A percentile compares a stretch with the other conserved stretches of the same genome.
Evolutionary conservation across 2,797 vertebrate genomes (phyloP).

Genomic region (Ctenosaura bakeri): DNA sequence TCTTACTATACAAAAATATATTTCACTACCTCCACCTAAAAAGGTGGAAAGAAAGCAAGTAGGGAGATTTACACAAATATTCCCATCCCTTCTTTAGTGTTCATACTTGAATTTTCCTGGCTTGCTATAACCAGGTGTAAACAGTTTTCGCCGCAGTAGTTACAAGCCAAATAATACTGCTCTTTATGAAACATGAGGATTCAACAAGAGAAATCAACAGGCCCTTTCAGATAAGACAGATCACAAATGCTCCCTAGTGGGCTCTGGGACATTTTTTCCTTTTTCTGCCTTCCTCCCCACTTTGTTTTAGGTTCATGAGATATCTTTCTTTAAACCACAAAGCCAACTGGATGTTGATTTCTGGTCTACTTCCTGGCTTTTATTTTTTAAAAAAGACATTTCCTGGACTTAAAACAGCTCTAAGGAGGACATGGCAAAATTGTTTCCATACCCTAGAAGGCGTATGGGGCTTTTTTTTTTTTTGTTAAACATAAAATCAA

Average conservation of each 20-base stretch:
- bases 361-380: too few species aligned
- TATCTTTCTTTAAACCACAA: too few species aligned
- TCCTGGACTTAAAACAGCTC: not conserved
- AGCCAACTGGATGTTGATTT: too few species aligned
- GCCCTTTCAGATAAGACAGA: not conserved
- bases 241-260: too few species aligned
- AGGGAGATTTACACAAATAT: constrained; percentile 67
- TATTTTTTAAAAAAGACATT: too few species aligned
- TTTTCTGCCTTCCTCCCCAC: too few species aligned
- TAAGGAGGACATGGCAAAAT: not conserved
- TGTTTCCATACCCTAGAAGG: too few species aligned
- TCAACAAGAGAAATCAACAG: not conserved
- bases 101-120: constrained; percentile 54
- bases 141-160: not conserved
- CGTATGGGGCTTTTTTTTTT: too few species aligned
- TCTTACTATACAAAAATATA: constrained; percentile 80
- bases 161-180: not conserved
- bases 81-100: constrained; percentile 54
- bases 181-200: not conserved
- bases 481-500: too few species aligned
- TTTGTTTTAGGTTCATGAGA: too few species aligned
- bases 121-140: not conserved
- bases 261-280: too few species aligned
- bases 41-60: constrained; percentile 74
- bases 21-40: constrained; percentile 54